A percentile compares a stretch with the other conserved stretches of the same genome.
Evolutionary conservation across 2,113 vertebrate species (phyloP).

Genomic region (Passerina amoena): DNA sequence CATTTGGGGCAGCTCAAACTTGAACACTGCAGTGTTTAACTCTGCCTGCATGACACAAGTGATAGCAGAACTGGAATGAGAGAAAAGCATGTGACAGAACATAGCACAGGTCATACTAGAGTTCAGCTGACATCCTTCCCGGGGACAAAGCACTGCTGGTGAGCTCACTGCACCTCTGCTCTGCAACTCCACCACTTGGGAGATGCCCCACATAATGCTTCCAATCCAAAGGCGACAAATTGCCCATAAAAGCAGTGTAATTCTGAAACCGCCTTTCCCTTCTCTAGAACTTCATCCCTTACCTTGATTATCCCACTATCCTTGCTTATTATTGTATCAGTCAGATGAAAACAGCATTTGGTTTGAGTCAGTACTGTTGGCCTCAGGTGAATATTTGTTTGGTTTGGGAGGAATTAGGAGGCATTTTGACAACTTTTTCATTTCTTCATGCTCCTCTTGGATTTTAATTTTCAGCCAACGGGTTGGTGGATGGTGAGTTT

Average conservation of each 20-base stretch:
- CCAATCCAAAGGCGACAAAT: not conserved
- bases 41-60: not conserved
- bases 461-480: conserved; percentile 68
- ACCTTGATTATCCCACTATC: not conserved
- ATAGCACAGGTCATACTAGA: not conserved
- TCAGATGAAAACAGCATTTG: conserved; percentile 16
- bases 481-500: conserved; percentile 67
- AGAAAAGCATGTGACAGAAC: not conserved
- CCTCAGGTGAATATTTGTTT: conserved; percentile 56
- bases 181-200: not conserved
- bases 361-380: conserved; percentile 39
- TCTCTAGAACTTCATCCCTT: not conserved
- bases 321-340: not conserved
- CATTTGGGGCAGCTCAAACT: not conserved
- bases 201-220: not conserved
- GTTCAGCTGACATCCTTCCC: not conserved
- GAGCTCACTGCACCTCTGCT: not conserved
- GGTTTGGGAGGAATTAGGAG: conserved; percentile 62
- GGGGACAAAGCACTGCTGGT: not conserved
- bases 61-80: not conserved
- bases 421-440: conserved; percentile 68
- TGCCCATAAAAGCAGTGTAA: not conserved
- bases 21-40: not conserved
- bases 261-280: not conserved
- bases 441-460: conserved; percentile 67